A percentile compares a stretch with the other conserved stretches of the same genome.
Evolutionary conservation across 1,140 invertebrate genomes (phyloP).

Genomic region (Leptonema lineaticorne): DNA sequence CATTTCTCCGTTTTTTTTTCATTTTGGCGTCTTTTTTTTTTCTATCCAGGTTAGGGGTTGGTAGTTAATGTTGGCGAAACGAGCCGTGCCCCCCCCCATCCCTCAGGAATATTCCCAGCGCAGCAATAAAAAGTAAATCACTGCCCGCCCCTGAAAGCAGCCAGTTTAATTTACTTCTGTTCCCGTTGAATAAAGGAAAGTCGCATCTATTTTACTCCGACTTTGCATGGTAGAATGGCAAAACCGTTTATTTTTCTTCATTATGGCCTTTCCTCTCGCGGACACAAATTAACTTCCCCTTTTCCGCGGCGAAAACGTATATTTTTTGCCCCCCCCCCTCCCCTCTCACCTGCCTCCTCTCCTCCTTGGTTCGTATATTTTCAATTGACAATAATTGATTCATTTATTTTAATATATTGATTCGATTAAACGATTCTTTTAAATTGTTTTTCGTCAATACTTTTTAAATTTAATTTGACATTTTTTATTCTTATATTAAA

Average conservation of each 20-base stretch:
- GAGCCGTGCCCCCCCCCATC: not conserved
- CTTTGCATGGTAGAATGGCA: constrained; percentile 23
- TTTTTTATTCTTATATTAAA: no score
- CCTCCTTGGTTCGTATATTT: no score
- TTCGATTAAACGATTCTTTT: no score
- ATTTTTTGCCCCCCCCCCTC: no score
- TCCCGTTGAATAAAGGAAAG: constrained; percentile 30
- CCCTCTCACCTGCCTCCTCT: no score
- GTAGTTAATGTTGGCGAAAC: constrained; percentile 26
- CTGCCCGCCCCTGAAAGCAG: constrained; percentile 26
- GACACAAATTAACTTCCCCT: constrained; percentile 23
- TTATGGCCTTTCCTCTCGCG: constrained; percentile 4
- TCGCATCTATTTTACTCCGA: constrained; percentile 25
- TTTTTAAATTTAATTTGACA: no score
- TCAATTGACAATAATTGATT: no score
- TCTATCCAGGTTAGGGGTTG: not conserved
- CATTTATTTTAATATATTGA: no score
- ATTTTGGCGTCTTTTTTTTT: not conserved
- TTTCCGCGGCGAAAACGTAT: no score
- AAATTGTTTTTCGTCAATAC: no score
- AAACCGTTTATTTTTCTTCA: constrained; percentile 22
- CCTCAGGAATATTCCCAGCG: constrained; percentile 27
- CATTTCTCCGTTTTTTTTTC: not conserved
- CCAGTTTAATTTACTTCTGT: constrained; percentile 33
- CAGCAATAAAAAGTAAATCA: constrained; percentile 32